Conservation (phyloP, 2,888 invertebrate species). For the Nomada fabriciana region DNA sequence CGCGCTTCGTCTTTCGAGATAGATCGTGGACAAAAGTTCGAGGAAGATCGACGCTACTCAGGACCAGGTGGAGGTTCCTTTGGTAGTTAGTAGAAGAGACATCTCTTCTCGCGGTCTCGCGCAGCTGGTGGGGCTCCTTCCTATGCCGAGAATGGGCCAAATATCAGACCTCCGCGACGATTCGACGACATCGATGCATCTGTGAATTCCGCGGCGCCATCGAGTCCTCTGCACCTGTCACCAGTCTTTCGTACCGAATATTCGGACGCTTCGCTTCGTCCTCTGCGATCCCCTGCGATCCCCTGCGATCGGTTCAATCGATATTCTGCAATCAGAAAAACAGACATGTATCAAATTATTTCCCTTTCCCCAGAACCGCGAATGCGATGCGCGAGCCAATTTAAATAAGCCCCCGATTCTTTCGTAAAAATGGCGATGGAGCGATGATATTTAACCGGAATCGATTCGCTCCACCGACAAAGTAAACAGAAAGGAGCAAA, state of each 20-base stretch:
- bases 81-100: not conserved
- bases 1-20: not conserved
- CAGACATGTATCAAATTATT: not conserved
- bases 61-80: not conserved
- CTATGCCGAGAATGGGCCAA: not conserved
- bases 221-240: too few species aligned
- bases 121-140: not conserved
- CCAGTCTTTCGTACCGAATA: not conserved
- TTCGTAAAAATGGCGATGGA: not conserved
- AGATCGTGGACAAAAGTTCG: conserved; percentile 12
- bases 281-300: not conserved
- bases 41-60: conserved; percentile 28
- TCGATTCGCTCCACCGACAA: not conserved
- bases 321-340: conserved; percentile 43
- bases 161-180: not conserved
- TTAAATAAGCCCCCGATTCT: not conserved
- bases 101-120: conserved; percentile 1
- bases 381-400: not conserved
- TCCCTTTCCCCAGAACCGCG: not conserved
- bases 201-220: too few species aligned
- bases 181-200: not conserved
- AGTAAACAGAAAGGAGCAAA: conserved; percentile 22
- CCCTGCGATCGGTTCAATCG: not conserved
- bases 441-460: conserved; percentile 20
- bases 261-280: not conserved